Evolutionary conservation across 2,888 invertebrate species (phyloP).

Genomic region (Plagodis pulveraria): DNA sequence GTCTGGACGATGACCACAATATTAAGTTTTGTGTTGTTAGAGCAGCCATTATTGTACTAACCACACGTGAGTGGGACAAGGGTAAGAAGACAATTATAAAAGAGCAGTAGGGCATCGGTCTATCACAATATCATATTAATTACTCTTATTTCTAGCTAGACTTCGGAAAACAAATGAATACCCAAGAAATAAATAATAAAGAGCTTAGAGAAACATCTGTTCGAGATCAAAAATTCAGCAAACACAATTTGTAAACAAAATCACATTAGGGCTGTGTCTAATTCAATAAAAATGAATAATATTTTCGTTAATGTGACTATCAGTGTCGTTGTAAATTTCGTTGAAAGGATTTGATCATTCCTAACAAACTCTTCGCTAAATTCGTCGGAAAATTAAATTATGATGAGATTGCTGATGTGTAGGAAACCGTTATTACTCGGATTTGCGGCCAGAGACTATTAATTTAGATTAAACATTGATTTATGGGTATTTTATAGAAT

Average conservation of each 20-base stretch:
- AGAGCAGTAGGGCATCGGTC: too few species aligned
- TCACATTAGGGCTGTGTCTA: conserved; percentile 2
- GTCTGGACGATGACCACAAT: too few species aligned
- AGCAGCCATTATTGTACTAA: too few species aligned
- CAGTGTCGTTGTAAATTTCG: conserved; percentile 44
- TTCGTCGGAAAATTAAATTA: conserved; percentile 20
- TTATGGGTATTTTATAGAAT: conserved; percentile 30
- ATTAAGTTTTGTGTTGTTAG: too few species aligned
- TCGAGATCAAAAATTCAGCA: not conserved
- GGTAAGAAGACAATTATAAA: too few species aligned
- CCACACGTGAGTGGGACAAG: too few species aligned
- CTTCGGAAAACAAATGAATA: too few species aligned
- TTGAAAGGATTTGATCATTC: conserved; percentile 31
- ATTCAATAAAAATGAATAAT: conserved; percentile 15
- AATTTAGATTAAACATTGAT: conserved; percentile 33
- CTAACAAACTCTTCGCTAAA: conserved; percentile 23
- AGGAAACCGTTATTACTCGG: conserved; percentile 15
- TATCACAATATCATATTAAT: too few species aligned
- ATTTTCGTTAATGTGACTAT: conserved; percentile 41
- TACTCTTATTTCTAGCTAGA: too few species aligned
- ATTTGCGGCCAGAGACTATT: conserved; percentile 21
- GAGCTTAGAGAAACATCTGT: not conserved
- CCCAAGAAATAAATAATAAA: too few species aligned
- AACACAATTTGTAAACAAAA: conserved; percentile 5
- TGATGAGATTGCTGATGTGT: conserved; percentile 13